Evolutionary conservation across 2,888 invertebrate genomes (phyloP), one percentile per base, ranked within the genome.

Genomic region (Hemistola chrysoprasaria): DNA sequence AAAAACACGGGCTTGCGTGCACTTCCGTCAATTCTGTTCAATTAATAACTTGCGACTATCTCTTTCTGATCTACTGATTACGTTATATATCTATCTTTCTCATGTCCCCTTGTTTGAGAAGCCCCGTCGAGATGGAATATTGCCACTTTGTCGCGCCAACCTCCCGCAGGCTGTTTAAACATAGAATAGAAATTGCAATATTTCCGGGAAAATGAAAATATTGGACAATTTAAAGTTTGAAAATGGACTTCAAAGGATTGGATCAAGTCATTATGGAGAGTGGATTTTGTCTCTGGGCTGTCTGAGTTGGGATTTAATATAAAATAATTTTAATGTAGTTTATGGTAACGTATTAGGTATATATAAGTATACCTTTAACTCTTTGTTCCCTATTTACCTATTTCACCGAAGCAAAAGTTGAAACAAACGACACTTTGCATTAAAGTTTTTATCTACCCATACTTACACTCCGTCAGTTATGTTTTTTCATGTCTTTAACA

Each of bases 11-110:
- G 74, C 74, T 71, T 62, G 68, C 71, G 72, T 80, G 80, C 80
- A 82, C 80, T 83, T 83, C 81, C 82, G 84, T 86, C 88, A 87
- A 88, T 88, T 86, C 84, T 67, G 71, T 81, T 83, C 86, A 87
- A 88, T 88, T 88, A 88, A 88, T 87, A 86, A 86, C 78, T 76
- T 72, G 59, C 40, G 23, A 23, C 50, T 43, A 32, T 77, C 79
- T 56, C 74, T 59, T 53, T 82, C 50, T 8, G 29, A 22, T 78
- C 35, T 46, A 7, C 6, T 11, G 23, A 22, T 28, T 42, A 16
- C 38, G 30, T 22, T 44, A 54, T 79, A 59, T 43, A 9, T 41
- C 54, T 37, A 29, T 85, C 79, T 53, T 64, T 8, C 34, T 82
- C 75, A 40, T 50, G 70, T 72, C 75, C 88, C 88, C 87, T 84